Base-by-base conservation (phyloP, 2,888 invertebrate species). In the Hemistola chrysoprasaria region DNA sequence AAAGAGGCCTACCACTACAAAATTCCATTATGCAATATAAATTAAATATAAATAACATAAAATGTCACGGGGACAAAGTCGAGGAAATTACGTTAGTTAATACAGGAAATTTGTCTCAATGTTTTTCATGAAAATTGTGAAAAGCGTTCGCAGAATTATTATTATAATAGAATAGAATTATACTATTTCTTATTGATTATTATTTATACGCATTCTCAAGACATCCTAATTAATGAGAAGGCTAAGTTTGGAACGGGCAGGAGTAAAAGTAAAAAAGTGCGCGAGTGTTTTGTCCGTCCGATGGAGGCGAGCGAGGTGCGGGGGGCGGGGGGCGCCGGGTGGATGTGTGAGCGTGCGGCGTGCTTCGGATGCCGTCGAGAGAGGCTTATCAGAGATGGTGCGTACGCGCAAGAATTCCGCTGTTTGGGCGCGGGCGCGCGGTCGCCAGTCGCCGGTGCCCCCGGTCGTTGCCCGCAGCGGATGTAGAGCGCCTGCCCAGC, bases 351-450 rank as follows among this genome's bases (percentile, higher is more conserved):
- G 8, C 65, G 66, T 66, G 64, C 62, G 65, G 63, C 72, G 68
- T 67, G 66, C 72, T 56, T 62, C 56, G 59, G 73, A 78, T 76
- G 71, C 78, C 76, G 69, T 66, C 65, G 62, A 67, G 69, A 73
- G 75, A 68, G 71, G 67, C 72, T 73, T 71, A 60, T 64, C 61
- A 64, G 69, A 65, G 67, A 71, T 70, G 71, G 65, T 67, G 73
- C 75, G 79, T 76, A 83, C 81, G 84, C 81, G 71, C 69, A 79
- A 77, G 74, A 78, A 85, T 85, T 83, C 68, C 78, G 77, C 65
- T 78, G 77, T 79, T 49, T 50, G 43, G 44, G 47, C 53, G 59
- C 55, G 53, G 16, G 43, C 40, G 38, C 50, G 55, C 65, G 76
- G 73, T 78, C 71, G 61, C 59, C n/a, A n/a, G n/a, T 53, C 76